phyloP scores from a whole-genome alignment of 2,888 invertebrate genomes.

The Folsomia manolachei region DNA sequence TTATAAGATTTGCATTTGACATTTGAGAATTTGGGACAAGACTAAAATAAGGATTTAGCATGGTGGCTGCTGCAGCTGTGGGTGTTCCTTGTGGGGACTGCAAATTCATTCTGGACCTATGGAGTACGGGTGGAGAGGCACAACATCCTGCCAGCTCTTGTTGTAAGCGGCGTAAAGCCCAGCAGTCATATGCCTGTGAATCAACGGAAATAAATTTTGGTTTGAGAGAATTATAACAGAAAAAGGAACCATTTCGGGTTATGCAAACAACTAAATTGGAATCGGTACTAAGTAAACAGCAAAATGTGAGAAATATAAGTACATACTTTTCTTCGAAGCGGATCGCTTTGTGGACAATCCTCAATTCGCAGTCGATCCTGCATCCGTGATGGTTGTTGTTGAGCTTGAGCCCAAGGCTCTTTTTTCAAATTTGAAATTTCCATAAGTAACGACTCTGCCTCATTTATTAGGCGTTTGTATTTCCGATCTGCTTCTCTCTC shows the following conservation, averaged over 20 bases:
- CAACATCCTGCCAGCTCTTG: constrained; percentile 50
- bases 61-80: constrained; percentile 22
- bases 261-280: neutral
- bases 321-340: constrained; percentile 47
- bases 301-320: too few relatives aligned
- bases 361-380: constrained; percentile 33
- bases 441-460: constrained; percentile 47
- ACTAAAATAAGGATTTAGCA: constrained; percentile 15
- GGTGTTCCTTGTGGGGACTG: constrained; percentile 42
- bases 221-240: neutral
- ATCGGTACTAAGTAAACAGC: too few relatives aligned
- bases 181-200: constrained; percentile 50
- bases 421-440: constrained; percentile 47
- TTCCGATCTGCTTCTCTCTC: constrained; percentile 44
- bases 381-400: constrained; percentile 8
- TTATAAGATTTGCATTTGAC: neutral
- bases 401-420: constrained; percentile 24
- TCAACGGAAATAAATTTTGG: neutral
- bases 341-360: constrained; percentile 51
- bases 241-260: neutral
- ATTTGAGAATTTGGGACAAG: constrained; percentile 12
- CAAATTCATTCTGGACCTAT: constrained; percentile 45
- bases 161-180: constrained; percentile 49
- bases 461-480: constrained; percentile 47
- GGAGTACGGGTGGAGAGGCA: constrained; percentile 49